Evolutionary conservation across 2,888 invertebrate species (phyloP).

Genomic region (Lapara coniferarum): DNA sequence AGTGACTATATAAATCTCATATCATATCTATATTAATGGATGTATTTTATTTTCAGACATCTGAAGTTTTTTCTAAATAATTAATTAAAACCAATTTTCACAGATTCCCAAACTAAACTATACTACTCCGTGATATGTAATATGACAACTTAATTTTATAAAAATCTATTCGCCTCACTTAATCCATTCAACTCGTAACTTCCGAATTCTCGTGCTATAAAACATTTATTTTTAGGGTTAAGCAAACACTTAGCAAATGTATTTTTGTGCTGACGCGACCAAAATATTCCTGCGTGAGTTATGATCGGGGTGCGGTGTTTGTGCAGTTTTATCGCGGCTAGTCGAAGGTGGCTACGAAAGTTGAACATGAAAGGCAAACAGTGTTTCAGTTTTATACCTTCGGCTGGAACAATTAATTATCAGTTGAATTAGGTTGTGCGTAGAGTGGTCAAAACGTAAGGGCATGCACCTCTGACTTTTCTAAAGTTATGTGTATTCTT

Average conservation of each 20-base stretch:
- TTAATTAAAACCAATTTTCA: no score
- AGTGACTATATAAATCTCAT: no score
- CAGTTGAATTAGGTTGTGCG: neutral
- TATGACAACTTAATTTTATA: conserved; percentile 2
- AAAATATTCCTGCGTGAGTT: conserved; percentile 50
- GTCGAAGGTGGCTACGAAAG: conserved; percentile 27
- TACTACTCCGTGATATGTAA: neutral
- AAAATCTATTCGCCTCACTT: conserved; percentile 12
- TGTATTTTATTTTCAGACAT: no score
- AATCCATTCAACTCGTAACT: conserved; percentile 8
- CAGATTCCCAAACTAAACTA: neutral
- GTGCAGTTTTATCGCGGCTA: conserved; percentile 38
- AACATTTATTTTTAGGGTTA: conserved; percentile 45
- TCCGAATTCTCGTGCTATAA: conserved; percentile 27
- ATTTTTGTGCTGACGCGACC: conserved; percentile 51
- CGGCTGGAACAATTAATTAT: neutral
- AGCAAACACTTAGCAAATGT: conserved; percentile 43
- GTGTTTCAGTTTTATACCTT: conserved; percentile 23
- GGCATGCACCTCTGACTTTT: no score
- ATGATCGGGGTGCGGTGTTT: conserved; percentile 39
- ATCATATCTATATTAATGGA: no score
- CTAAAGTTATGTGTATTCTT: no score
- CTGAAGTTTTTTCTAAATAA: no score
- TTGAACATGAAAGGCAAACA: conserved; percentile 27
- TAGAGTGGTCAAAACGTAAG: neutral